A percentile compares a stretch with the other conserved stretches of the same genome.
Evolutionary conservation across 2,797 vertebrate genomes (phyloP).

Genomic region (Cyprinodon diabolis): DNA sequence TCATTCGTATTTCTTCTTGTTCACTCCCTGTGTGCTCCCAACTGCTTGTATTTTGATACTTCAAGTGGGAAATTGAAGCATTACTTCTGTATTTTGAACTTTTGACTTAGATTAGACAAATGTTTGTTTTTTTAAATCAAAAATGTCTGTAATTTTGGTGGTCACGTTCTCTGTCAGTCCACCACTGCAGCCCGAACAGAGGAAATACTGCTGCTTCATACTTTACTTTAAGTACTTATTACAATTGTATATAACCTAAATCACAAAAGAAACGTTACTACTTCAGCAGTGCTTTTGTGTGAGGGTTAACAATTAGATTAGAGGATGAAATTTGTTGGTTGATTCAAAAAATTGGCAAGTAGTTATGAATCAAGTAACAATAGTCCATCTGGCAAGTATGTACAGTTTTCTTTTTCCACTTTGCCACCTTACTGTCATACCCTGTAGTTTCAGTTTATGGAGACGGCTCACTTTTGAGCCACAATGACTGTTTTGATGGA

Average conservation of each 20-base stretch:
- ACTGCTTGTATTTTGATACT: conserved; percentile 65
- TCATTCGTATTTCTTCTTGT: conserved; percentile 45
- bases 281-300: conserved; percentile 29
- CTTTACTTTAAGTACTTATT: conserved; percentile 55
- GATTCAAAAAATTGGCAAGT: conserved; percentile 44
- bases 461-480: conserved; percentile 50
- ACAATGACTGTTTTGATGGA: conserved; percentile 37
- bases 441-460: conserved; percentile 40
- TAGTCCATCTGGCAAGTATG: conserved; percentile 35
- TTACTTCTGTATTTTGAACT: conserved; percentile 58
- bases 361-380: conserved; percentile 29
- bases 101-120: conserved; percentile 44
- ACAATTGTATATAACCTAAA: conserved; percentile 43
- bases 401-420: conserved; percentile 45
- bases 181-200: conserved; percentile 59
- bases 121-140: conserved; percentile 31
- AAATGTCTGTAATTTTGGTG: conserved; percentile 44
- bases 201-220: conserved; percentile 49
- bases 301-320: conserved; percentile 39
- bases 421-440: conserved; percentile 39
- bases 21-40: conserved; percentile 50
- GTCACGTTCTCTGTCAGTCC: conserved; percentile 44
- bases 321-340: conserved; percentile 40
- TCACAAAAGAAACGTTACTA: conserved; percentile 38
- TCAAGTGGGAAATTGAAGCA: conserved; percentile 56